phyloP scores from a whole-genome alignment of 2,113 vertebrate genomes.

The Lasiurus cinereus region DNA sequence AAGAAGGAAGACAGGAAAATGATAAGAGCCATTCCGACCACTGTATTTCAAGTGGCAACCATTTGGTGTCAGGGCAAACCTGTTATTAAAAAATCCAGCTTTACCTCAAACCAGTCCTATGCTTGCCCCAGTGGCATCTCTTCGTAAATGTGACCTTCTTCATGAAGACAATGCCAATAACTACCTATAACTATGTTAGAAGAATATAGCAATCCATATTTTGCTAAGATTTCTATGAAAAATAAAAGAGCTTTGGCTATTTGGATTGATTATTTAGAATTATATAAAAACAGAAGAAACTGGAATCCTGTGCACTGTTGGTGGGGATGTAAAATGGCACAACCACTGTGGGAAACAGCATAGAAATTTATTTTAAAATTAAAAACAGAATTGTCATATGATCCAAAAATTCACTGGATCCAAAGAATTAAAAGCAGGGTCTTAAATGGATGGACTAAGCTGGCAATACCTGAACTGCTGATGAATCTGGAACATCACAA shows the following conservation, averaged over 20 bases:
- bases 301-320: neutral
- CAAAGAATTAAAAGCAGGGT: neutral
- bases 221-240: conserved; percentile 3
- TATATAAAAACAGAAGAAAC: neutral
- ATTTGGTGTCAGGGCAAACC: neutral
- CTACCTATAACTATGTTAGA: neutral
- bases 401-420: neutral
- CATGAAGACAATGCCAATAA: neutral
- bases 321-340: neutral
- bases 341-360: neutral
- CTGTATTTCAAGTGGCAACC: neutral
- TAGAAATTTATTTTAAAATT: no score
- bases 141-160: neutral
- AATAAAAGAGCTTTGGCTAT: neutral
- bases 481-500: neutral
- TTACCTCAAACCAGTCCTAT: neutral
- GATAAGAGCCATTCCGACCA: neutral
- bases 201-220: neutral
- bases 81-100: neutral
- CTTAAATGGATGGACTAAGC: neutral
- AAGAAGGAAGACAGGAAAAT: neutral
- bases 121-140: neutral
- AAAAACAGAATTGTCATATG: neutral
- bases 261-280: neutral
- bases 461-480: neutral